Percentiles rank a stretch among this genome's conserved stretches.
These are phyloP conservation scores for Gonatopus flavifemur DNA, from an alignment of 1,140 invertebrate species.

Conservation along the genomic window DNA sequence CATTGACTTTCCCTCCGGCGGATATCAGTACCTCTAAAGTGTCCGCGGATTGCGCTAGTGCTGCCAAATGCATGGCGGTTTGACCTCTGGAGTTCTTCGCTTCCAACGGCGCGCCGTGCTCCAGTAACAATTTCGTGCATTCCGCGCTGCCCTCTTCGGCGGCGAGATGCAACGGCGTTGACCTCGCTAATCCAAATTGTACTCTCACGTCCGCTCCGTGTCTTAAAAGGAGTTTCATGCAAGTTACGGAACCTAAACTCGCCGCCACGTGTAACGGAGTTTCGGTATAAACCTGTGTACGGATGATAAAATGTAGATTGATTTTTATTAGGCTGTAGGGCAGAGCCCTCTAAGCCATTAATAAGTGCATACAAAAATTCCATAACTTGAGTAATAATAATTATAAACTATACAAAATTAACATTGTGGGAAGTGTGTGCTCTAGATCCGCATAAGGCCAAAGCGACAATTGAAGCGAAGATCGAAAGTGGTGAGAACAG, in stretches of 20 bases:
- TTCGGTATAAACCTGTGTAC: constrained; percentile 72
- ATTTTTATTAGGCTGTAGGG: too few relatives aligned
- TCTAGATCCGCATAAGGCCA: too few relatives aligned
- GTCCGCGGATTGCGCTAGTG: constrained; percentile 73
- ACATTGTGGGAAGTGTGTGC: too few relatives aligned
- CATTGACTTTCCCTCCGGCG: constrained; percentile 64
- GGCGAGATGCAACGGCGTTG: constrained; percentile 79
- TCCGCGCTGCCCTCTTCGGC: constrained; percentile 77
- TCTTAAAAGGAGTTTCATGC: constrained; percentile 69
- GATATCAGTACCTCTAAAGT: constrained; percentile 69
- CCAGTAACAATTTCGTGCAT: constrained; percentile 70
- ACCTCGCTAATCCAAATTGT: constrained; percentile 66
- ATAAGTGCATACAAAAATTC: too few relatives aligned
- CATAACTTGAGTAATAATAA: too few relatives aligned
- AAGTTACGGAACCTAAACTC: constrained; percentile 68
- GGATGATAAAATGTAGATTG: too few relatives aligned
- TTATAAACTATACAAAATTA: too few relatives aligned
- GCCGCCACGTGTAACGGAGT: constrained; percentile 82
- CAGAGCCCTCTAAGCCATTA: too few relatives aligned
- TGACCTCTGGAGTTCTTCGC: constrained; percentile 72
- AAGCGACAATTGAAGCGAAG: too few relatives aligned
- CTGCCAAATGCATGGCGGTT: constrained; percentile 76
- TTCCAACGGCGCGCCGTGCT: constrained; percentile 69
- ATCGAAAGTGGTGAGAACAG: too few relatives aligned
- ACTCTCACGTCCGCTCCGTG: constrained; percentile 77